phyloP scores from a whole-genome alignment of 2,888 invertebrate genomes.

The Rotaria magnacalcarata region DNA sequence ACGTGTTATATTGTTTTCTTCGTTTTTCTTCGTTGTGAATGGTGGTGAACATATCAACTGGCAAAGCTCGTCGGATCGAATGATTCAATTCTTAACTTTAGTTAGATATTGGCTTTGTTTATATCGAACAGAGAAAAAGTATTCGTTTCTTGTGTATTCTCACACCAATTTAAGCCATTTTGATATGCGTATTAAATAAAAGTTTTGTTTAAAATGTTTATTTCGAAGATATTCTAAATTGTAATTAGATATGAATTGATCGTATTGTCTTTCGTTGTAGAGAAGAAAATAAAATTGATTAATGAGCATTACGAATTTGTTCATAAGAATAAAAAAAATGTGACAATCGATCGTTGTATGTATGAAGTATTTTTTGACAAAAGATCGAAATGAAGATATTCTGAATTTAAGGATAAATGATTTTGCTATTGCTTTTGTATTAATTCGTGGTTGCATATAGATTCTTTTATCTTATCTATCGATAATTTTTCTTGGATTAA shows the following conservation, averaged over 20 bases:
- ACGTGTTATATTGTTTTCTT: constrained; percentile 2
- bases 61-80: background rate
- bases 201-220: background rate
- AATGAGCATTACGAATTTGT: background rate
- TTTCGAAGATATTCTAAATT: background rate
- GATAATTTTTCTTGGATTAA: too few species aligned
- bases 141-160: background rate
- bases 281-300: too few species aligned
- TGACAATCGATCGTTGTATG: too few species aligned
- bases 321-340: background rate
- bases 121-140: too few species aligned
- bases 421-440: too few species aligned
- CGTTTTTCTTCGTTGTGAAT: background rate
- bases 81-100: background rate
- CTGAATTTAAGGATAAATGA: too few species aligned
- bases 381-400: too few species aligned
- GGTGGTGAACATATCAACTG: background rate
- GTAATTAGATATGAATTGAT: background rate
- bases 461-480: too few species aligned
- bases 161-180: constrained; percentile 21
- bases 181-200: background rate
- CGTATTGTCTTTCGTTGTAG: background rate
- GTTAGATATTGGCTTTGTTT: too few species aligned
- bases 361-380: too few species aligned
- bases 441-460: too few species aligned